Base-by-base conservation (phyloP, 2,797 vertebrate species). In the Tapirus indicus region DNA sequence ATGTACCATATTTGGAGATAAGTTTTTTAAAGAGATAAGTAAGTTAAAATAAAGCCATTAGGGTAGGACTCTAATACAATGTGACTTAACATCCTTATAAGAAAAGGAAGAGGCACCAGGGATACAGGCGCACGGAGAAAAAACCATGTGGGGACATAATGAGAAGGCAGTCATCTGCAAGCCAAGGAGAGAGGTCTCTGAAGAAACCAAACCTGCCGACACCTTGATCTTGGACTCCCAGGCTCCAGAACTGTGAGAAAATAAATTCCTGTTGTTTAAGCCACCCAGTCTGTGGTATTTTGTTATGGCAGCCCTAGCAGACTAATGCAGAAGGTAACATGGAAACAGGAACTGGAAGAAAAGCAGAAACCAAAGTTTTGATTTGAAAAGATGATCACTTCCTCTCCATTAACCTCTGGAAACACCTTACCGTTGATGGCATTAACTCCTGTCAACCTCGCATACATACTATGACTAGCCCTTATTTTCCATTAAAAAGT, bases 41-140 rank as follows among this genome's bases (percentile, higher is more conserved):
- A 66, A 88, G 8, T 82, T 68, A 88, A 82, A 83, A 83, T 52
- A n/a, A 88, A 88, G 68, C 84, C n/a, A 75, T 17, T 75, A 21
- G 62, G 71, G 21, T 41, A 10, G 69, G 52, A 23, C 41, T 21
- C 25, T 69, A 52, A n/a, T 27, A 11, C 41, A 75, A 7, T 12
- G 38, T 23, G 44, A 44, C 25, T 14, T 14, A 20, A 20, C 9
- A 11, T 62, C 60, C 60, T 84, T 83, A 10, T 20, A 32, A 32
- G 41, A 83, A 58, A 32, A 66, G 52, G 58, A 38, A 58, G 62
- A 77, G n/a, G 6, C 52, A 20, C 16, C 11, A 10, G 35, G 32
- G 14, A 35, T 35, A 38, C 32, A 82, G 47, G 56, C 2, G 14
- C 49, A 32, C 13, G 11, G 10, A 25, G 44, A 66, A 44, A 69